Conservation (phyloP, 2,888 invertebrate species). For the Plebejus melissa region DNA sequence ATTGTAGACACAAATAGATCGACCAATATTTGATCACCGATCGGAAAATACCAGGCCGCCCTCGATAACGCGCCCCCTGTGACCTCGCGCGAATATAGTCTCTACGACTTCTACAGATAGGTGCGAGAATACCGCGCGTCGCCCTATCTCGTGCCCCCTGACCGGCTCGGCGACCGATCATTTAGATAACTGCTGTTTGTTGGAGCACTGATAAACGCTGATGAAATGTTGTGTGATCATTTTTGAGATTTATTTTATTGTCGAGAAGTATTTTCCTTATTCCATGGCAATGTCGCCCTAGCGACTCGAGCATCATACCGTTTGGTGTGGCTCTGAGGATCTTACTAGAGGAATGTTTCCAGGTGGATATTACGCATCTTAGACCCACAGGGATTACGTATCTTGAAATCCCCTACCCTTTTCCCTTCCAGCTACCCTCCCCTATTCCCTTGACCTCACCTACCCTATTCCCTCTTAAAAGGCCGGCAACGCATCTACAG, state of each 20-base stretch:
- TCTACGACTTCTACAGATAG: neutral
- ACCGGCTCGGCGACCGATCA: conserved; percentile 21
- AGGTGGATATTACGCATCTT: too few species aligned
- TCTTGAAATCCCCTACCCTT: too few species aligned
- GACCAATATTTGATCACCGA: conserved; percentile 28
- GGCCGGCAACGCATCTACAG: too few species aligned
- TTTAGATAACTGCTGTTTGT: conserved; percentile 20
- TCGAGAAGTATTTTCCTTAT: neutral
- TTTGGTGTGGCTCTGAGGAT: too few species aligned
- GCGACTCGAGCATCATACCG: too few species aligned
- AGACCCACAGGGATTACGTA: too few species aligned
- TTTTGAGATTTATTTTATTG: conserved; percentile 2
- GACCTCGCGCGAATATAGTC: neutral
- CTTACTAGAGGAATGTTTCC: too few species aligned
- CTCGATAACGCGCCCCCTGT: conserved; percentile 25
- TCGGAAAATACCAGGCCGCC: conserved; percentile 30
- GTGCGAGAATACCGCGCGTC: neutral
- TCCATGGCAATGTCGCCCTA: neutral
- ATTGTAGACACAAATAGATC: conserved; percentile 28
- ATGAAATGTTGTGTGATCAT: conserved; percentile 14
- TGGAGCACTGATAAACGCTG: conserved; percentile 1
- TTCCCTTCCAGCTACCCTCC: too few species aligned
- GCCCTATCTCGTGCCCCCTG: conserved; percentile 21
- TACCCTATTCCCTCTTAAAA: too few species aligned
- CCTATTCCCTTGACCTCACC: too few species aligned